Conservation (phyloP, 1,140 invertebrate genomes). For the Dinothrombium tinctorium region DNA sequence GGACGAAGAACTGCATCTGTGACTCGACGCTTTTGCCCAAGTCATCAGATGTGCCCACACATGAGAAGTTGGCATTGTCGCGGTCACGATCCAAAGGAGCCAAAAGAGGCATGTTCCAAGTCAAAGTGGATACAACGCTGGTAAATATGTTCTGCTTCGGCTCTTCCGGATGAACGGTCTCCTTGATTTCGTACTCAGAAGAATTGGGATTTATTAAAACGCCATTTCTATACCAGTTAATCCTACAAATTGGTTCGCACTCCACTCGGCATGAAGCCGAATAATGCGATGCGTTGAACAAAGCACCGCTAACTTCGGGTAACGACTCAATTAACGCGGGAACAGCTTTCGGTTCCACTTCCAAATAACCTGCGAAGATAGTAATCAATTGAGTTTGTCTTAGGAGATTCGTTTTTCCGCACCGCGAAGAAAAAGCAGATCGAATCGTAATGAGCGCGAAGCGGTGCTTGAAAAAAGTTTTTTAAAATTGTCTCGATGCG, state of each 20-base stretch:
- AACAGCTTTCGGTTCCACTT: constrained; percentile 30
- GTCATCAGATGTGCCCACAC: constrained; percentile 43
- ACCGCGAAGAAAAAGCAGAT: no score
- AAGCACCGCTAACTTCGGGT: constrained; percentile 48
- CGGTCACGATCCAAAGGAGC: constrained; percentile 42
- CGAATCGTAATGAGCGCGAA: no score
- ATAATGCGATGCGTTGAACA: constrained; percentile 37
- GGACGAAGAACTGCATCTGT: constrained; percentile 53
- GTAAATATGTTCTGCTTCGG: constrained; percentile 48
- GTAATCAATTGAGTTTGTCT: no score
- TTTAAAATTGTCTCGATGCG: no score
- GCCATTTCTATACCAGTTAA: constrained; percentile 56
- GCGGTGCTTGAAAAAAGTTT: no score
- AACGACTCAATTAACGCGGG: constrained; percentile 60
- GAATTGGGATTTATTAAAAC: background rate
- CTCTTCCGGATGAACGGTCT: constrained; percentile 36
- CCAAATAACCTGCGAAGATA: constrained; percentile 13
- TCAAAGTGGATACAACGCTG: constrained; percentile 53
- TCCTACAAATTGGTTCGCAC: constrained; percentile 53
- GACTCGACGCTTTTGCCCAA: constrained; percentile 46
- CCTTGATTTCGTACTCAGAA: constrained; percentile 24
- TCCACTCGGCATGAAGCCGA: constrained; percentile 56
- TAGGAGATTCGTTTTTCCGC: no score
- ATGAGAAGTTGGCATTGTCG: constrained; percentile 56
- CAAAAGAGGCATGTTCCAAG: constrained; percentile 49